Evolutionary conservation across 2,888 invertebrate species (phyloP).

Genomic region (Hirudinaria manillensis): DNA sequence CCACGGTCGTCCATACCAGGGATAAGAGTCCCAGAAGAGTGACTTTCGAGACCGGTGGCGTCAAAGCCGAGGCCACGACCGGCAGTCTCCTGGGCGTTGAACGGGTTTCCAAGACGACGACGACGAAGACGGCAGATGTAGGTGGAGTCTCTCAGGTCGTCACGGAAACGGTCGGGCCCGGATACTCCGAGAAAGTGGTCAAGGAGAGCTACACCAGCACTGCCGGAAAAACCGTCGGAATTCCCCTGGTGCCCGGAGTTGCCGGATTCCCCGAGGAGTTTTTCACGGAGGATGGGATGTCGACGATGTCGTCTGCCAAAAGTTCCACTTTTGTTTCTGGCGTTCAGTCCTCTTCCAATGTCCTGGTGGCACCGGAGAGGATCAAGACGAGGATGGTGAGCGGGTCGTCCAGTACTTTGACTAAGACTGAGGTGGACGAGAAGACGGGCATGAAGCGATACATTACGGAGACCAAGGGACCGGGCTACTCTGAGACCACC

Average conservation of each 20-base stretch:
- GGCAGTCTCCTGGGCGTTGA: slow-evolving; percentile 17
- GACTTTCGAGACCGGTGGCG: neutral
- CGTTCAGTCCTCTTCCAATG: neutral
- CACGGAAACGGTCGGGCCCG: slow-evolving; percentile 14
- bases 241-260: slow-evolving; percentile 17
- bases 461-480: no score
- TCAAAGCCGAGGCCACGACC: neutral
- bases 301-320: neutral
- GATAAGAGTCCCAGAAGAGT: slow-evolving; percentile 14
- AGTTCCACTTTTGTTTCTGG: neutral
- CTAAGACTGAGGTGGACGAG: neutral
- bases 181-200: slow-evolving; percentile 17
- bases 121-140: neutral
- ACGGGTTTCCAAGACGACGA: neutral
- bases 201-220: slow-evolving; percentile 23
- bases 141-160: slow-evolving; percentile 14
- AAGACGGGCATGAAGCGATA: no score
- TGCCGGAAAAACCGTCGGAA: slow-evolving; percentile 3
- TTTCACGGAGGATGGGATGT: slow-evolving; percentile 7
- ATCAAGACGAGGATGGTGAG: neutral
- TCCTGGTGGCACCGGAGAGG: neutral
- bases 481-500: neutral
- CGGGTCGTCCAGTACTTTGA: neutral
- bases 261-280: slow-evolving; percentile 19
- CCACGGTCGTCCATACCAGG: slow-evolving; percentile 20